Conservation (phyloP, 2,797 vertebrate genomes). For the Smutsia temminckii region DNA sequence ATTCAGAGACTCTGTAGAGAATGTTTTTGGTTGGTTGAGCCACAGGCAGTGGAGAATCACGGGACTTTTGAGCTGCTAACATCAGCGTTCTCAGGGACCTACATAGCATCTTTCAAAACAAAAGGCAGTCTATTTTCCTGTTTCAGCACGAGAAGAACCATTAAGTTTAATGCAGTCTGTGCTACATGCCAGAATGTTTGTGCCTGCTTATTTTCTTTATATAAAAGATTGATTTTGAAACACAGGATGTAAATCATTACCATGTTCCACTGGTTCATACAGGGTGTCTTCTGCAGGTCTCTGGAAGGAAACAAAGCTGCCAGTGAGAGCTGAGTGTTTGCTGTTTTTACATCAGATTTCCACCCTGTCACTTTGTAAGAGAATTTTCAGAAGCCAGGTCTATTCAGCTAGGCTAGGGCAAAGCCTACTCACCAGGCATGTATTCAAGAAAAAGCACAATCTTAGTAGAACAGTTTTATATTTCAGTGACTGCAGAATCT, state of each 20-base stretch:
- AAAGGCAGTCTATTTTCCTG: background rate
- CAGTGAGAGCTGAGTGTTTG: constrained; percentile 27
- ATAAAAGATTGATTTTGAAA: constrained; percentile 20
- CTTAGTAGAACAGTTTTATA: background rate
- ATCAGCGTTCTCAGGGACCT: background rate
- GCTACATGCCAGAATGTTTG: background rate
- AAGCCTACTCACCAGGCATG: background rate
- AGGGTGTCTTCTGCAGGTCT: constrained; percentile 81
- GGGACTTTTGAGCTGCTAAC: background rate
- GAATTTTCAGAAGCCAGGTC: background rate
- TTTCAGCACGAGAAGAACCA: background rate
- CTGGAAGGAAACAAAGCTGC: constrained; percentile 79
- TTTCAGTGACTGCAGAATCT: background rate
- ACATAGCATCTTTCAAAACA: constrained; percentile 10
- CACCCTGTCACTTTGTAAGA: background rate
- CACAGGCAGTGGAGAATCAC: background rate
- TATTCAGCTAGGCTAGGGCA: background rate
- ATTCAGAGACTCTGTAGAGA: background rate
- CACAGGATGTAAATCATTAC: constrained; percentile 77
- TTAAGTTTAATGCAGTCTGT: background rate
- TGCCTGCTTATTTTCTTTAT: background rate
- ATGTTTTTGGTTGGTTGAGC: background rate
- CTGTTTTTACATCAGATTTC: background rate
- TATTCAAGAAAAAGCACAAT: background rate
- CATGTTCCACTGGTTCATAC: constrained; percentile 77